Evolutionary conservation across 2,888 invertebrate species (phyloP), one percentile per base, ranked within the genome.

Genomic region (Sarcophaga subvicina): DNA sequence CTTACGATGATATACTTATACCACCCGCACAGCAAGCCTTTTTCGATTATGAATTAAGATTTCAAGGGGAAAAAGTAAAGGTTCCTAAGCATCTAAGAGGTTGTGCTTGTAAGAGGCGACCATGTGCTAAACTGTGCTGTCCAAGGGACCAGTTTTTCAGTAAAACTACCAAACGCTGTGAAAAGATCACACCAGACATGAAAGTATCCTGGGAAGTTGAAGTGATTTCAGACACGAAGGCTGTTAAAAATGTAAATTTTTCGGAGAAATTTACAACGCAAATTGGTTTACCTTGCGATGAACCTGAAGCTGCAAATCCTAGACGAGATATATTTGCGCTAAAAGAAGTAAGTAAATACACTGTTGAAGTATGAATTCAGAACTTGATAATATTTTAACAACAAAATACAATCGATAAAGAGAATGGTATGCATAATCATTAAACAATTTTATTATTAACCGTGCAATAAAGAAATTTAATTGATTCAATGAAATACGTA

Each of bases 81-180:
- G 63, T 81, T 5, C 8, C 75, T 8, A 73, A 59, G 2, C 90
- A 90, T 85, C 25, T 89, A 4, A 89, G 91, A 5, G 92, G 92
- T 5, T 92, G 92, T 73, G 83, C 91, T 11, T 92, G 92, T 81
- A 60, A 84, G 12, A 17, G 88, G 12, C 20, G 89, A 5, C 63
- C 85, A 22, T 92, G 92, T 75, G 86, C 91, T 1, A 89, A 91
- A 60, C 89, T 91, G 54, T 91, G 91, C 70, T 92, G 92, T 70
- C 80, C 86, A 27, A 75, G 76, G 6, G 71, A 72, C 47, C 59
- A 83, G 20, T 73, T 75, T n/a, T 72, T 80, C 2, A 25, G 69
- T 63, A 47, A 45, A 1, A 11, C 49, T 0, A 10, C 25, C 2
- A 49, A 54, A 12, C n/a, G 37, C 59, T 88, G 88, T 27, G 63